Conservation (phyloP, 2,797 vertebrate species). For the Acanthis flammea region DNA sequence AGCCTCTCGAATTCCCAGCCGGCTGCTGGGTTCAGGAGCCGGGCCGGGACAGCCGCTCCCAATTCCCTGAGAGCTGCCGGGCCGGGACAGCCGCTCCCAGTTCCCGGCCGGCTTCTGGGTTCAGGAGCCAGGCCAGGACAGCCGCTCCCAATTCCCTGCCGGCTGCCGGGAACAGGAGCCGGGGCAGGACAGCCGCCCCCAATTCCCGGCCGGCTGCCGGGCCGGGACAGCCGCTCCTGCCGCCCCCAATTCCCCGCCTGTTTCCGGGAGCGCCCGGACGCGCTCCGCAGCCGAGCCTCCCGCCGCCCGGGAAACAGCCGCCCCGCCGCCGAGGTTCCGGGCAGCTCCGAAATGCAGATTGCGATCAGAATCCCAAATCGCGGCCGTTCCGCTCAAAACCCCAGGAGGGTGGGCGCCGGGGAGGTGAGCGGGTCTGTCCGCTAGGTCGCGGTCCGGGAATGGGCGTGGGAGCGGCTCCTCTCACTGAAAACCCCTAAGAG, state of each 20-base stretch:
- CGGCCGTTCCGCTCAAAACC: neutral
- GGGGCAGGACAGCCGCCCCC: accelerated
- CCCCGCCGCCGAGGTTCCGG: neutral
- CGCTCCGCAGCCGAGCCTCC: neutral
- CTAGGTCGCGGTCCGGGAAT: too few relatives aligned
- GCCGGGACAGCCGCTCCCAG: too few relatives aligned
- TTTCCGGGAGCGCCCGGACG: neutral
- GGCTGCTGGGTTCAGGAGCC: too few relatives aligned
- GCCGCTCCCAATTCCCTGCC: too few relatives aligned
- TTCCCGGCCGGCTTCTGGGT: too few relatives aligned
- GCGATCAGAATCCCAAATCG: neutral
- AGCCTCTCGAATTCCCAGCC: accelerated
- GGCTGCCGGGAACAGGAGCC: too few relatives aligned
- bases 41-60: too few relatives aligned
- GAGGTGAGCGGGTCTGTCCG: neutral
- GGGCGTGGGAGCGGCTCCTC: too few relatives aligned
- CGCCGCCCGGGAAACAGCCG: neutral
- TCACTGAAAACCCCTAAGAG: neutral
- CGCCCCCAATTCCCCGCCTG: accelerated
- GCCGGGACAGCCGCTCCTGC: accelerated
- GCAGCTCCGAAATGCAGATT: accelerated
- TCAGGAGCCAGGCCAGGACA: too few relatives aligned
- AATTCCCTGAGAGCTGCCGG: too few relatives aligned
- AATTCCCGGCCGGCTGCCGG: neutral
- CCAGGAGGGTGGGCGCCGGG: neutral